A percentile compares a stretch with the other conserved stretches of the same genome.
These are phyloP conservation scores for Anthoscopus minutus DNA, from an alignment of 2,113 vertebrate species.

Conservation along the genomic window DNA sequence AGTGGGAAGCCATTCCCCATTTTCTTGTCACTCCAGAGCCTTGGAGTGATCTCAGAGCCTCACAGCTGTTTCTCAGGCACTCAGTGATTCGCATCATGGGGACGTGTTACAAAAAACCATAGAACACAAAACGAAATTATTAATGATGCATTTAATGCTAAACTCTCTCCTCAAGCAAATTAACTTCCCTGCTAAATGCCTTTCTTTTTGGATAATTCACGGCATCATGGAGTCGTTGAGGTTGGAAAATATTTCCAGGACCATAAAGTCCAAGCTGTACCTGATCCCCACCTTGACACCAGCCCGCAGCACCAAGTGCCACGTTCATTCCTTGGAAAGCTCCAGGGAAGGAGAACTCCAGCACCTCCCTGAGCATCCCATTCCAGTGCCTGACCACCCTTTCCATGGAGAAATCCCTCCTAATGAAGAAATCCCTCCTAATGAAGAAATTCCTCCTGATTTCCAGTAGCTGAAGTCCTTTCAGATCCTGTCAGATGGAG, in stretches of 20 bases:
- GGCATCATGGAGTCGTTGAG: fast-evolving
- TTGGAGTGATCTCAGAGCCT: background rate
- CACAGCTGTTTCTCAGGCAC: background rate
- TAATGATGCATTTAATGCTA: background rate
- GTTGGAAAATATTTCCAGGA: background rate
- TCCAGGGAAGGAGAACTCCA: background rate
- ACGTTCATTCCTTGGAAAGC: background rate
- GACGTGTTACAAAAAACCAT: fast-evolving
- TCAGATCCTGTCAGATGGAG: background rate
- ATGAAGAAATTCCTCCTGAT: background rate
- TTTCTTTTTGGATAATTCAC: background rate
- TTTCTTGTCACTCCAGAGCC: background rate
- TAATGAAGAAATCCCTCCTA: background rate
- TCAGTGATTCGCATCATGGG: background rate
- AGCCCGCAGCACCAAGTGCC: background rate
- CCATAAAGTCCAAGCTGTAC: fast-evolving
- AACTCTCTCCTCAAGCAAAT: background rate
- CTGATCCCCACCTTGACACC: background rate
- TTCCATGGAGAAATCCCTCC: background rate
- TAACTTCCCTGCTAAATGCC: background rate
- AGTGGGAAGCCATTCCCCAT: background rate
- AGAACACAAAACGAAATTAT: background rate
- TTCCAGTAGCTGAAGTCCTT: background rate
- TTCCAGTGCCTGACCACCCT: background rate
- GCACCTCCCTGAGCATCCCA: background rate